Evolutionary conservation across 1,140 invertebrate genomes (phyloP).

Genomic region (Tigriopus japonicus): DNA sequence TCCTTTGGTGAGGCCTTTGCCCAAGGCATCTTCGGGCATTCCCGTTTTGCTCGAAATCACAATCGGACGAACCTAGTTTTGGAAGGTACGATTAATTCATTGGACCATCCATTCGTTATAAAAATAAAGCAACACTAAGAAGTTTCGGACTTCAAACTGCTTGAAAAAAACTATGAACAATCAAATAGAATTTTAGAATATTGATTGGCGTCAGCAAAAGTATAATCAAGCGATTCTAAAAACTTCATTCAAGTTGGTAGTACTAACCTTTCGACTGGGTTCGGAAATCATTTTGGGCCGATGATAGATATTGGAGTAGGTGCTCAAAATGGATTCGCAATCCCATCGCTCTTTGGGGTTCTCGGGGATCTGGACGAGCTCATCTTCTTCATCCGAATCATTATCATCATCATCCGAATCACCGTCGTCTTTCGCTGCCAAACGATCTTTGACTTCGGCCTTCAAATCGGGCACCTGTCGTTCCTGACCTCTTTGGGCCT

Average conservation of each 20-base stretch:
- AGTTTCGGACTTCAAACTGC: too few relatives aligned
- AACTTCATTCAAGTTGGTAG: too few relatives aligned
- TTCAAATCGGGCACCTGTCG: constrained; percentile 17
- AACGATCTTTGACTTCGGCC: background rate
- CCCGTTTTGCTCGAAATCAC: constrained; percentile 48
- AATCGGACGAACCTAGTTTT: constrained; percentile 27
- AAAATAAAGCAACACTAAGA: too few relatives aligned
- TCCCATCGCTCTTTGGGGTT: constrained; percentile 62
- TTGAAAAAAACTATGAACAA: too few relatives aligned
- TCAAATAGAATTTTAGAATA: too few relatives aligned
- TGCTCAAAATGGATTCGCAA: constrained; percentile 75
- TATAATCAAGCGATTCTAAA: too few relatives aligned
- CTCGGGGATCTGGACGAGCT: constrained; percentile 37
- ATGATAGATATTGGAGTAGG: constrained; percentile 75
- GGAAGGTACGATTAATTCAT: too few relatives aligned
- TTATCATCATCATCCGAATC: constrained; percentile 22
- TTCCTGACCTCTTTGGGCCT: constrained; percentile 23
- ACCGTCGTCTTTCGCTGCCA: constrained; percentile 16
- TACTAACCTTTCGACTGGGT: constrained; percentile 35
- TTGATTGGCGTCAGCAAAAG: too few relatives aligned
- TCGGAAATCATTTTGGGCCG: constrained; percentile 70
- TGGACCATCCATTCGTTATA: too few relatives aligned
- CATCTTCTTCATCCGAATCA: constrained; percentile 36
- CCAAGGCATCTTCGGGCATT: constrained; percentile 37
- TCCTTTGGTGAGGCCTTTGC: constrained; percentile 41